Conservation (phyloP, 2,797 vertebrate species). For the Streptopelia turtur region DNA sequence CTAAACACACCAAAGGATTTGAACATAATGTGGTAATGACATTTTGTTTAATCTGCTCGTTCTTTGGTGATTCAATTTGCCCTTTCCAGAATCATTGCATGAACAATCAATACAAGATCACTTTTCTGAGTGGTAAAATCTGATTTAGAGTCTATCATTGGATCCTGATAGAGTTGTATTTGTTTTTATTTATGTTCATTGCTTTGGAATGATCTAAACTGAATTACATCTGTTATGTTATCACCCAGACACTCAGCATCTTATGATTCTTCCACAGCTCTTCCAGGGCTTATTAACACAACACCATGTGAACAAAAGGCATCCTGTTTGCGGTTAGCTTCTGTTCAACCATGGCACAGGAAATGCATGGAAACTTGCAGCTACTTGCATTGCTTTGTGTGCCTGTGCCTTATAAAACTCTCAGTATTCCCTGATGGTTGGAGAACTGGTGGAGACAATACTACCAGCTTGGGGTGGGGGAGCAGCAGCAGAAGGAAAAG, state of each 20-base stretch:
- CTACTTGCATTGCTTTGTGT: rapidly evolving
- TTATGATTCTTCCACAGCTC: neutral
- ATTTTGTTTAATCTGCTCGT: neutral
- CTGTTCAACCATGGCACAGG: neutral
- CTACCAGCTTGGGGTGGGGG: neutral
- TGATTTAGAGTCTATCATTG: neutral
- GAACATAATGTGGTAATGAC: neutral
- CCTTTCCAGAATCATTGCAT: neutral
- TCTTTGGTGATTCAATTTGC: neutral
- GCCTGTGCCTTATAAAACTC: neutral
- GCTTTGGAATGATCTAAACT: neutral
- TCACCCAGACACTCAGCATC: neutral
- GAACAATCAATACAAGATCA: neutral
- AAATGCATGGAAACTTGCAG: neutral
- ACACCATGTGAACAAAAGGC: neutral
- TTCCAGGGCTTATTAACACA: neutral
- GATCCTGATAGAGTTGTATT: neutral
- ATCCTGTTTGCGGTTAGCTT: neutral
- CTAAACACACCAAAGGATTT: neutral
- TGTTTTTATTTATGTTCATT: neutral
- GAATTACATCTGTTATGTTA: neutral
- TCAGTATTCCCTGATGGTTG: neutral
- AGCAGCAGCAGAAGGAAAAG: neutral
- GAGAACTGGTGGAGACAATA: neutral
- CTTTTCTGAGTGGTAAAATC: neutral